These are phyloP conservation scores for Cariama cristata DNA, from an alignment of 2,113 vertebrate species.

Conservation along the genomic window DNA sequence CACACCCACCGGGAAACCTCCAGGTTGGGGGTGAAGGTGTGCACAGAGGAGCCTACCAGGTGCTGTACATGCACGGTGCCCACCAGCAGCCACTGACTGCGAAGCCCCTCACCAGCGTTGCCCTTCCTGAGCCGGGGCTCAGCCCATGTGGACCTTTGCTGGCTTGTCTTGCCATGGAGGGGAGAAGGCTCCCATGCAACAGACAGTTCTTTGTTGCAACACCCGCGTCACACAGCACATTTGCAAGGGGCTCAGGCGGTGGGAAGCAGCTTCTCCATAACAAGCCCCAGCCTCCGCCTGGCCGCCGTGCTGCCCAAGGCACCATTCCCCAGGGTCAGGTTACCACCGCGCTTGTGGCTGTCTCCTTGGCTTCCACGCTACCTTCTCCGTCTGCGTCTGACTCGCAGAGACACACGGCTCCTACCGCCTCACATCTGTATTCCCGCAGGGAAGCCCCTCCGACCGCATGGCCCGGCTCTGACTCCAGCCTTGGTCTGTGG, in stretches of 20 bases:
- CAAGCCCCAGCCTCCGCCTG: not conserved
- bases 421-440: not conserved
- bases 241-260: not conserved
- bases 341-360: not conserved
- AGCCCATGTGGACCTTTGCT: accelerated
- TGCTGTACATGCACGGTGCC: accelerated
- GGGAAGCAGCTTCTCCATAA: not conserved
- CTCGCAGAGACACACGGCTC: not conserved
- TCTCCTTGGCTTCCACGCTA: not conserved
- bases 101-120: accelerated
- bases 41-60: accelerated
- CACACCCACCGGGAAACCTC: accelerated
- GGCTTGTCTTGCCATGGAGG: accelerated
- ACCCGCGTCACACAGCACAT: not conserved
- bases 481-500: slow-evolving; percentile 10
- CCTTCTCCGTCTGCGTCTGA: not conserved
- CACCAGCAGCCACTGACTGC: not conserved
- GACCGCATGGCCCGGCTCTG: not conserved
- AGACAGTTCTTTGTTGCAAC: not conserved
- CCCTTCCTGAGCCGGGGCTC: not conserved
- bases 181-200: not conserved
- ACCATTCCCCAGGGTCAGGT: not conserved
- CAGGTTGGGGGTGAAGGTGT: accelerated
- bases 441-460: not conserved
- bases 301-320: accelerated